A percentile compares a stretch with the other conserved stretches of the same genome.
Conservation (phyloP, 2,797 vertebrate species). For the Sarcoramphus papa region DNA sequence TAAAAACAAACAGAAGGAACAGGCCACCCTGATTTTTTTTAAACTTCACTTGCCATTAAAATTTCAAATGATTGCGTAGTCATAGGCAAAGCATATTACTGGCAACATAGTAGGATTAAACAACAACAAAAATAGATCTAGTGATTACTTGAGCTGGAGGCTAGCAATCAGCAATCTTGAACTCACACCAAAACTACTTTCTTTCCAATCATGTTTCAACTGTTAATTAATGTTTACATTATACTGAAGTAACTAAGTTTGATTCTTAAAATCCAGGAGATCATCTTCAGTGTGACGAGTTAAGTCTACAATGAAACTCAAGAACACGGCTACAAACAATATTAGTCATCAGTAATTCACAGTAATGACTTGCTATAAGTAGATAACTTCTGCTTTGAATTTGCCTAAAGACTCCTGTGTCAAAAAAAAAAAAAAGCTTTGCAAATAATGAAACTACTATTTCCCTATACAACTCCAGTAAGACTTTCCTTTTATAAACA, state of each 20-base stretch:
- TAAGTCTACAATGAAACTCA: background rate
- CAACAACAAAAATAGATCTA: constrained; percentile 50
- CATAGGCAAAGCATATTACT: background rate
- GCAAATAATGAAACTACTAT: background rate
- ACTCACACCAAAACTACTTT: background rate
- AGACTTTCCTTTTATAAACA: background rate
- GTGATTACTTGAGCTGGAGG: constrained; percentile 37
- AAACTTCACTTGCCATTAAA: background rate
- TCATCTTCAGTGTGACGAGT: background rate
- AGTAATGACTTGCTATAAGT: background rate
- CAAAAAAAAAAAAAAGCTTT: background rate
- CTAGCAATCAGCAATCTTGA: background rate
- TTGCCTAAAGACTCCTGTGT: background rate
- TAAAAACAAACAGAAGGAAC: background rate
- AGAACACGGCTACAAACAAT: background rate
- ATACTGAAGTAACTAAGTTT: background rate
- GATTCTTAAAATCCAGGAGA: background rate
- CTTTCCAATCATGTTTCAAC: background rate
- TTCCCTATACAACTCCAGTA: background rate
- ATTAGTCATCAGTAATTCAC: background rate
- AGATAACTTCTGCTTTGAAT: background rate
- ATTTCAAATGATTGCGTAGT: background rate
- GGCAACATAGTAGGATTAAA: constrained; percentile 10
- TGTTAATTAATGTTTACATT: background rate
- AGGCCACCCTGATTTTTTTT: background rate